These are phyloP conservation scores for Priocnemis perturbator DNA, from an alignment of 2,888 invertebrate genomes.

Conservation along the genomic window DNA sequence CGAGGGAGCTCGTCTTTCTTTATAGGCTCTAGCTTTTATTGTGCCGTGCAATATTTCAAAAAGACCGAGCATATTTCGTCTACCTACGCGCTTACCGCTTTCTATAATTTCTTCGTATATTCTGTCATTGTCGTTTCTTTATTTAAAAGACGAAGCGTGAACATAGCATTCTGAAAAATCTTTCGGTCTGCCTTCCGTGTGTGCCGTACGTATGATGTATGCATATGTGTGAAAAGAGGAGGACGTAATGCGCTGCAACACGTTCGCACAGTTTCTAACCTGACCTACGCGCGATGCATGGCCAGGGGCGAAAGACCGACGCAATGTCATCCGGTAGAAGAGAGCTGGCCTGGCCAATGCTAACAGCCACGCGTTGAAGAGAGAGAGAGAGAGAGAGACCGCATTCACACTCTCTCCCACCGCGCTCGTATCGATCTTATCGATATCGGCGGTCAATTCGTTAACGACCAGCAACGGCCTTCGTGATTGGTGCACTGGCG, in stretches of 20 bases:
- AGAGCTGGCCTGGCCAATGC: neutral
- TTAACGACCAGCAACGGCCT: too few relatives aligned
- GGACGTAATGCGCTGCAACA: slow-evolving; percentile 21
- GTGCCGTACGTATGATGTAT: too few relatives aligned
- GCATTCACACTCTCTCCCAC: neutral
- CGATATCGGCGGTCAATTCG: slow-evolving; percentile 5
- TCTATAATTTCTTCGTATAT: too few relatives aligned
- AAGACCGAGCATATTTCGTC: too few relatives aligned
- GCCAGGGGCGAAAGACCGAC: slow-evolving; percentile 47
- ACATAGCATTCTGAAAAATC: neutral
- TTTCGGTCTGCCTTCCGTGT: neutral
- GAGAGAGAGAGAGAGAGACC: neutral
- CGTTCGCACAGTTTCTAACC: slow-evolving; percentile 64
- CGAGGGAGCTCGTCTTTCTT: too few relatives aligned
- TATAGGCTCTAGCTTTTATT: too few relatives aligned
- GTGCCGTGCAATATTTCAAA: too few relatives aligned
- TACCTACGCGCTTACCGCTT: too few relatives aligned
- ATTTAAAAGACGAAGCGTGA: neutral
- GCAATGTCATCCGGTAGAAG: slow-evolving; percentile 48
- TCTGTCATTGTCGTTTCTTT: too few relatives aligned
- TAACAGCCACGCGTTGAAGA: neutral
- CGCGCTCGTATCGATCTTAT: neutral
- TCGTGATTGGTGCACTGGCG: too few relatives aligned
- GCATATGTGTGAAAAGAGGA: neutral
- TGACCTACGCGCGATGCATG: slow-evolving; percentile 58